A percentile compares a stretch with the other conserved stretches of the same genome.
phyloP scores from a whole-genome alignment of 2,888 invertebrate species.

The Phyto melanocephala region DNA sequence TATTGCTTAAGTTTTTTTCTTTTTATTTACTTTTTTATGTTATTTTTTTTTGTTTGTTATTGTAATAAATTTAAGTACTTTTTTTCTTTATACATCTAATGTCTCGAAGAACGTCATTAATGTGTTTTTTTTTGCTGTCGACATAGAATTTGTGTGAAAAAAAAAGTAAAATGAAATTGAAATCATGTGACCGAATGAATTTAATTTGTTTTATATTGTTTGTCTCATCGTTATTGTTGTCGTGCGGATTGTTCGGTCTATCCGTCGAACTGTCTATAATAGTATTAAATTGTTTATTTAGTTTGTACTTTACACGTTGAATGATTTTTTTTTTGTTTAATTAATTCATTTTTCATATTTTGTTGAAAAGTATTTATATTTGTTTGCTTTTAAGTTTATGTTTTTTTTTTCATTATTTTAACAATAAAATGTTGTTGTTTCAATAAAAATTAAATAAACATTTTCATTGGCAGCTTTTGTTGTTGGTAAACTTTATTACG shows the following conservation, averaged over 20 bases:
- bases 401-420: not conserved
- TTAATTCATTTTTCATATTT: not conserved
- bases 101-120: slow-evolving; percentile 44
- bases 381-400: slow-evolving; percentile 5
- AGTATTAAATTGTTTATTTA: slow-evolving; percentile 16
- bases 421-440: not conserved
- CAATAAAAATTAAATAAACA: too few relatives aligned
- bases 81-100: not conserved
- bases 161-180: slow-evolving; percentile 48
- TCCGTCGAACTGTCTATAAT: not conserved
- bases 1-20: not conserved
- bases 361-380: slow-evolving; percentile 2
- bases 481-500: not conserved
- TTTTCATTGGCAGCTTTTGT: too few relatives aligned
- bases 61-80: not conserved
- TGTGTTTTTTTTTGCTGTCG: not conserved
- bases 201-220: not conserved
- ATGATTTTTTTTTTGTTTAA: not conserved
- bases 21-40: too few relatives aligned
- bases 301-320: slow-evolving; percentile 5
- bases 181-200: slow-evolving; percentile 55
- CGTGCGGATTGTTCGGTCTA: not conserved
- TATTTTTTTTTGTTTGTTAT: not conserved
- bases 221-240: not conserved
- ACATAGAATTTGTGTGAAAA: slow-evolving; percentile 44